These are phyloP conservation scores for Penelope pileata DNA, from an alignment of 2,113 vertebrate genomes.

Conservation along the genomic window DNA sequence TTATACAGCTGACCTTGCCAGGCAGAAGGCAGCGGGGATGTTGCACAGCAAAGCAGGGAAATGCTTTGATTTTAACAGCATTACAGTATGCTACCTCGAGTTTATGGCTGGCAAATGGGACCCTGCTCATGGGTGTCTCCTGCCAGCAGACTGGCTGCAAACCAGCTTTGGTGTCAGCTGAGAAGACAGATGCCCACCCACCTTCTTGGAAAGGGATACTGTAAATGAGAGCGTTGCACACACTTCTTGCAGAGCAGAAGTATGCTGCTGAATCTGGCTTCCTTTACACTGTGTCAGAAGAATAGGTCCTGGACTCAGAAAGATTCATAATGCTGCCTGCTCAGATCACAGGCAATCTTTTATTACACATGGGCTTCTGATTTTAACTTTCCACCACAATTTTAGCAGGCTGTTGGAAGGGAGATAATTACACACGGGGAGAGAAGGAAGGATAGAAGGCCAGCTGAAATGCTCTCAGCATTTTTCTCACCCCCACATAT, in stretches of 20 bases:
- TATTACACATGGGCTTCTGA: background rate
- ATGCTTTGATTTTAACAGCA: conserved; percentile 19
- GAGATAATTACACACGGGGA: background rate
- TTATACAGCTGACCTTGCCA: background rate
- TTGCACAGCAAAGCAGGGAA: background rate
- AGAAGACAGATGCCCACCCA: conserved; percentile 3
- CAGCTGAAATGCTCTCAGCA: background rate
- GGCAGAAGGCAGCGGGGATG: background rate
- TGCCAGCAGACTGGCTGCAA: conserved; percentile 11
- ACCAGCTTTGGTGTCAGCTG: background rate
- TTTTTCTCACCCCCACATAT: conserved; percentile 17
- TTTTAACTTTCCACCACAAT: background rate
- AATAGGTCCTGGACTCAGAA: background rate
- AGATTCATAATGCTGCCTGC: background rate
- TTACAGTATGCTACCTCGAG: background rate
- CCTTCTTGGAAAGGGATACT: conserved; percentile 14
- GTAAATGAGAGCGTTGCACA: background rate
- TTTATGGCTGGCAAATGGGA: background rate
- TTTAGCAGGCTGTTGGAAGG: background rate
- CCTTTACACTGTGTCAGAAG: background rate
- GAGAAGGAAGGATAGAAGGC: background rate
- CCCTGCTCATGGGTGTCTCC: background rate
- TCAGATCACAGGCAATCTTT: background rate
- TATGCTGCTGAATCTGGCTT: background rate
- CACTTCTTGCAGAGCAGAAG: background rate